Conservation (phyloP, 2,797 vertebrate genomes). For the Dipus sagitta region DNA sequence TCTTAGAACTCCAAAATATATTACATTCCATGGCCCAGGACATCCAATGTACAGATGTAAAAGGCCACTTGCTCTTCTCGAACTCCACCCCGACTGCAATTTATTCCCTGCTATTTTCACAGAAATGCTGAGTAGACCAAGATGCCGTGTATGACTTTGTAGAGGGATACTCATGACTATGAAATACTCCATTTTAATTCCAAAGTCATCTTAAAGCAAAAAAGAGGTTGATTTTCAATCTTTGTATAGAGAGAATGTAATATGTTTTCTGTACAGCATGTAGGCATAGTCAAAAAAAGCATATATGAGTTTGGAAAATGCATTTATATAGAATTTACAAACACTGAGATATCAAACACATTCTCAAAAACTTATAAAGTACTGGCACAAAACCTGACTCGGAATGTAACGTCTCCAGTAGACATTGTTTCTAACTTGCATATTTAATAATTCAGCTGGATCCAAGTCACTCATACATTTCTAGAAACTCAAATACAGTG, state of each 20-base stretch:
- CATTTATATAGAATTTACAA: constrained; percentile 88
- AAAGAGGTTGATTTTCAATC: constrained; percentile 77
- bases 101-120: constrained; percentile 42
- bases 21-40: constrained; percentile 56
- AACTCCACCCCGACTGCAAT: background rate
- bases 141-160: constrained; percentile 26
- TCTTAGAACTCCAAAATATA: constrained; percentile 74
- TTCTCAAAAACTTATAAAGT: constrained; percentile 88
- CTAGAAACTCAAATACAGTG: constrained; percentile 65
- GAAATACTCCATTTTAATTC: constrained; percentile 56
- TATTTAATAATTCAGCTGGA: constrained; percentile 86
- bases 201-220: constrained; percentile 79
- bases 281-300: constrained; percentile 87
- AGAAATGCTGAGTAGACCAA: constrained; percentile 49
- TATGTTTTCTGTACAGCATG: constrained; percentile 82
- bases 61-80: constrained; percentile 51
- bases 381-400: constrained; percentile 86
- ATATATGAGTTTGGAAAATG: constrained; percentile 87
- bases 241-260: constrained; percentile 84
- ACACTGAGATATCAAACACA: constrained; percentile 89
- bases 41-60: constrained; percentile 59
- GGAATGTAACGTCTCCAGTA: constrained; percentile 83
- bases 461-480: constrained; percentile 54
- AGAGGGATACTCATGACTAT: constrained; percentile 57
- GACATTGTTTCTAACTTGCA: constrained; percentile 88